Conservation (phyloP, 2,888 invertebrate species). For the Zelleria hepariella region DNA sequence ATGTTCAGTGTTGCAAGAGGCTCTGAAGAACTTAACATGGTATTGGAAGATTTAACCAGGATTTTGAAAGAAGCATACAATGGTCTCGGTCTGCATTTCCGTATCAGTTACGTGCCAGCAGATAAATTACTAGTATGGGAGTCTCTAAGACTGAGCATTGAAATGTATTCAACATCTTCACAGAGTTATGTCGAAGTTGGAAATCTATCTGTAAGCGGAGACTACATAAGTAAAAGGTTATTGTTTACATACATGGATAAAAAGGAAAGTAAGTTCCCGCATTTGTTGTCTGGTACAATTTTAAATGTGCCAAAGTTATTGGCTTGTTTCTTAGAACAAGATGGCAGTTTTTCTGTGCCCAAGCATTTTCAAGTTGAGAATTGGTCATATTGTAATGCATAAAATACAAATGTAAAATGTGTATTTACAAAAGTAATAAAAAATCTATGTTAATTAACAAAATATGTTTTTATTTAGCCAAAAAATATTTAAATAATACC, state of each 20-base stretch:
- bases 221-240: constrained; percentile 84
- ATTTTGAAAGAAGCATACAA: constrained; percentile 73
- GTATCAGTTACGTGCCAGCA: constrained; percentile 74
- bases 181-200: constrained; percentile 80
- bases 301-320: constrained; percentile 82
- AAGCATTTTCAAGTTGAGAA: constrained; percentile 35
- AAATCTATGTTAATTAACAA: not conserved
- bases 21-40: constrained; percentile 51
- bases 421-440: constrained; percentile 5
- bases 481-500: no score
- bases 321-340: constrained; percentile 80
- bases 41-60: constrained; percentile 71
- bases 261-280: constrained; percentile 73
- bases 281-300: constrained; percentile 79
- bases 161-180: constrained; percentile 80
- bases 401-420: constrained; percentile 3
- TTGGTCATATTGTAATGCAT: constrained; percentile 24
- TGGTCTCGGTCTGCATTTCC: constrained; percentile 77
- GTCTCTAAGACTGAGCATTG: constrained; percentile 76
- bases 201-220: constrained; percentile 77
- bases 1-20: constrained; percentile 74
- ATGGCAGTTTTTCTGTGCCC: constrained; percentile 45
- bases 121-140: constrained; percentile 75
- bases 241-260: constrained; percentile 76
- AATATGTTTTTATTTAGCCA: constrained; percentile 9